Evolutionary conservation across 2,797 vertebrate genomes (phyloP).

Genomic region (Pipistrellus nathusii): DNA sequence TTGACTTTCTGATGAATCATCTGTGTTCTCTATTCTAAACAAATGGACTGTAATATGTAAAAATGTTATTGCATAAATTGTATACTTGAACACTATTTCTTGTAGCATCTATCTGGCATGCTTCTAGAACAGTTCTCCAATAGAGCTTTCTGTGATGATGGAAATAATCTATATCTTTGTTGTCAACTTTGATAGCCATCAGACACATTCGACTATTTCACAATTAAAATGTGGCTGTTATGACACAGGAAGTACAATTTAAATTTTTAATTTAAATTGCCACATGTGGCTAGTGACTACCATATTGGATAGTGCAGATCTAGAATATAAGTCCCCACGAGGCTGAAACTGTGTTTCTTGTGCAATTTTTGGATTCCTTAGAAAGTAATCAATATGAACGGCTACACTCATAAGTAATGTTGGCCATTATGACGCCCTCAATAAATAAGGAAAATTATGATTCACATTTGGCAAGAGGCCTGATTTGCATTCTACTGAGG

Average conservation of each 20-base stretch:
- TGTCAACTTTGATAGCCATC: neutral
- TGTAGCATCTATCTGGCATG: neutral
- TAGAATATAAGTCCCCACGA: neutral
- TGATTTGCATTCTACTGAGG: slow-evolving; percentile 44
- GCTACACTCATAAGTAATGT: slow-evolving; percentile 50
- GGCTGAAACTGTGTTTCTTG: neutral
- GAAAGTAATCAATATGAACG: slow-evolving; percentile 40
- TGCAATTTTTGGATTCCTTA: slow-evolving; percentile 17
- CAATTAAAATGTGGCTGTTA: neutral
- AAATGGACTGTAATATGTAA: neutral
- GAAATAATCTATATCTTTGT: neutral
- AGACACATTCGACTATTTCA: neutral
- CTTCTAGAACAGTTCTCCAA: neutral
- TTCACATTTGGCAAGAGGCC: slow-evolving; percentile 33
- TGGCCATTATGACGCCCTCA: slow-evolving; percentile 37
- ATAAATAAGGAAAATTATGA: slow-evolving; percentile 62
- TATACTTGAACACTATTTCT: neutral
- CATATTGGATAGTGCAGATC: neutral
- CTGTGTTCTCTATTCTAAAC: neutral
- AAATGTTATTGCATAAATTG: neutral
- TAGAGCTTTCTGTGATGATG: neutral
- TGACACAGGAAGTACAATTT: neutral
- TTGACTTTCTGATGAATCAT: neutral
- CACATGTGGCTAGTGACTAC: neutral
- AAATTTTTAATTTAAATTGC: neutral